Evolutionary conservation across 64 coral and sea anemone genomes (phyloP).

Genomic region (Porites lutea): DNA sequence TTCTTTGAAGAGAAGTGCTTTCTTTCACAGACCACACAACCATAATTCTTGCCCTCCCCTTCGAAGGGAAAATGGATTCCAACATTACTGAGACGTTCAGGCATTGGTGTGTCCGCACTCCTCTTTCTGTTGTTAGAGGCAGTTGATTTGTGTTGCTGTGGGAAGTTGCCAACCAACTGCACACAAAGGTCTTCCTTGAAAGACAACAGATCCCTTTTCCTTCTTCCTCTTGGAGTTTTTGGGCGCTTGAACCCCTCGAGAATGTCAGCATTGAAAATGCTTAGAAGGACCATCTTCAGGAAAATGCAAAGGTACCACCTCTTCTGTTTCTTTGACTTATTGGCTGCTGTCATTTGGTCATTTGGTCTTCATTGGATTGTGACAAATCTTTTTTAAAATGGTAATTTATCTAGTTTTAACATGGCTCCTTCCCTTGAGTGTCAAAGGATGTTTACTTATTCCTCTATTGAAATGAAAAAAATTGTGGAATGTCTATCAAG

Average conservation of each 20-base stretch:
- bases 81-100: conserved; percentile 26
- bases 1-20: conserved; percentile 17
- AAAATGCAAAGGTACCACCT: conserved; percentile 48
- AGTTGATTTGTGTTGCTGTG: not conserved
- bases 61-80: conserved; percentile 14
- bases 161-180: conserved; percentile 61
- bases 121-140: conserved; percentile 30
- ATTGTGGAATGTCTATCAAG: too few relatives aligned
- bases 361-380: too few relatives aligned
- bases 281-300: conserved; percentile 7
- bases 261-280: conserved; percentile 37
- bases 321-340: conserved; percentile 63
- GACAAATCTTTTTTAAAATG: too few relatives aligned
- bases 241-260: conserved; percentile 25
- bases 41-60: not conserved
- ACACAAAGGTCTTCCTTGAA: conserved; percentile 57
- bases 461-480: too few relatives aligned
- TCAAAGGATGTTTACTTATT: too few relatives aligned
- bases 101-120: conserved; percentile 6
- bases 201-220: conserved; percentile 42
- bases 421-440: too few relatives aligned
- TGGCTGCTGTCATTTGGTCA: conserved; percentile 55
- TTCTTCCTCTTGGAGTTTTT: conserved; percentile 7
- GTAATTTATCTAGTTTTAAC: too few relatives aligned
- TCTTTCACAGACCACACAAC: conserved; percentile 21